Conservation (phyloP, 2,888 invertebrate genomes). For the Caenorhabditis sp. region DNA sequence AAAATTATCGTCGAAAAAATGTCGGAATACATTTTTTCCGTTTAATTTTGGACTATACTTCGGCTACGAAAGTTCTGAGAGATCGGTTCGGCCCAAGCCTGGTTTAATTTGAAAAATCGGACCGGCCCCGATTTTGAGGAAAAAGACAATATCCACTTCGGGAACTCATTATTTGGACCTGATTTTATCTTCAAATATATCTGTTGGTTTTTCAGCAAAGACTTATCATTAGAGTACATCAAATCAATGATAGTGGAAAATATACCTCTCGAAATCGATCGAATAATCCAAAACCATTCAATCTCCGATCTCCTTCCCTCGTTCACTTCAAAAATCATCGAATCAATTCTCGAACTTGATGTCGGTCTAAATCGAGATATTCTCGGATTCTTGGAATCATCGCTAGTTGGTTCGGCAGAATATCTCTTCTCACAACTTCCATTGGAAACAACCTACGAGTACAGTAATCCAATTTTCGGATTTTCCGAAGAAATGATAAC, state of each 20-base stretch:
- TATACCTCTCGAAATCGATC: neutral
- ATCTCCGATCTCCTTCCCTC: neutral
- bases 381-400: constrained; percentile 19
- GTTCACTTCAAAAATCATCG: constrained; percentile 6
- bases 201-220: neutral
- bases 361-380: constrained; percentile 29
- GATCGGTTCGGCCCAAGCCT: too few species aligned
- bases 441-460: constrained; percentile 12
- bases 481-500: constrained; percentile 10
- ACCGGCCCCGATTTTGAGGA: too few species aligned
- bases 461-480: constrained; percentile 27
- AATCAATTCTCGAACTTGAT: constrained; percentile 30
- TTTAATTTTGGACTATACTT: too few species aligned
- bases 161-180: neutral
- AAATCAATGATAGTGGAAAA: neutral
- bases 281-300: neutral
- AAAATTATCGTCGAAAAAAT: too few species aligned
- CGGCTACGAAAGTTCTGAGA: too few species aligned
- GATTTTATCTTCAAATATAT: neutral
- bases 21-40: too few species aligned
- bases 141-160: too few species aligned
- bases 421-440: constrained; percentile 24
- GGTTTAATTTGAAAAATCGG: too few species aligned
- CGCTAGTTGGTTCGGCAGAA: constrained; percentile 16
- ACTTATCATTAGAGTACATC: constrained; percentile 1